Evolutionary conservation across 1,140 invertebrate genomes (phyloP).

Genomic region (Tetramorium alpestre): DNA sequence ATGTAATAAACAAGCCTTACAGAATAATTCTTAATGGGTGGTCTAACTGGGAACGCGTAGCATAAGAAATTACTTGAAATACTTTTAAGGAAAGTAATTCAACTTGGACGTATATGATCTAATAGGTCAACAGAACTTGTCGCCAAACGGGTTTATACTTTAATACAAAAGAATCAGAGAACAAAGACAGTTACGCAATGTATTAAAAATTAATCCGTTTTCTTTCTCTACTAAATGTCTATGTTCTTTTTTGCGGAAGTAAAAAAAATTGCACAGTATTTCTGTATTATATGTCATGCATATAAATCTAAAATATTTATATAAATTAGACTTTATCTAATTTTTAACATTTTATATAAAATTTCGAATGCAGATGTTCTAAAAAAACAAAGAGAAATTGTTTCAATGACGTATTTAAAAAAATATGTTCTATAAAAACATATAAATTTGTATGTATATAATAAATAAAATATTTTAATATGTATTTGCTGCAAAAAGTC

Average conservation of each 20-base stretch:
- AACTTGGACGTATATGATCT: background rate
- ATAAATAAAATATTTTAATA: background rate
- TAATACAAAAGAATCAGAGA: background rate
- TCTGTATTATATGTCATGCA: background rate
- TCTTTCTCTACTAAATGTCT: background rate
- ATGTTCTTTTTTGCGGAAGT: background rate
- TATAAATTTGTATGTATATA: background rate
- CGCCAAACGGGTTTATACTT: background rate
- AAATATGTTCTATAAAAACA: background rate
- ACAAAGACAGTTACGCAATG: background rate
- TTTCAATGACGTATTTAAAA: background rate
- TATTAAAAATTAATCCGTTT: background rate
- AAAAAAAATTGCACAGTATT: background rate
- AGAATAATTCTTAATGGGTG: conserved; percentile 23
- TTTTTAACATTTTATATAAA: background rate
- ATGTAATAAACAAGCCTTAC: conserved; percentile 15
- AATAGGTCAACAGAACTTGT: conserved; percentile 3
- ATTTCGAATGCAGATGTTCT: background rate
- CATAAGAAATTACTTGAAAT: conserved; percentile 29
- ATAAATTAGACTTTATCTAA: background rate
- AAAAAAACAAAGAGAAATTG: background rate
- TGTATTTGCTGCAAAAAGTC: background rate
- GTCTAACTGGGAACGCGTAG: background rate
- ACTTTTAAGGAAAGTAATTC: conserved; percentile 8
- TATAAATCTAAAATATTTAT: background rate